These are phyloP conservation scores for Sturnus vulgaris DNA, from an alignment of 2,113 vertebrate genomes.

Conservation along the genomic window DNA sequence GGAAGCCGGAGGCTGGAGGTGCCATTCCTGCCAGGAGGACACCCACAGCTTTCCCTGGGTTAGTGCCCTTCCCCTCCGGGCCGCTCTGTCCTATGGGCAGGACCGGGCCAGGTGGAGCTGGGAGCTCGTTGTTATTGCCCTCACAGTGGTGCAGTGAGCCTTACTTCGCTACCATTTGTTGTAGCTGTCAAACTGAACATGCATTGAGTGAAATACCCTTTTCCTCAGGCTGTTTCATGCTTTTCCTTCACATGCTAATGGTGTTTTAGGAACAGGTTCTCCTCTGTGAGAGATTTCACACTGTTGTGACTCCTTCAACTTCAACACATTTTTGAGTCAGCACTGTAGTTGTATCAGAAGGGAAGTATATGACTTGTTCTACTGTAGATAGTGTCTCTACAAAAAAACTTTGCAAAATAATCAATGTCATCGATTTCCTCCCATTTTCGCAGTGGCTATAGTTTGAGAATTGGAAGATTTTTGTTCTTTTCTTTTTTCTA, in stretches of 20 bases:
- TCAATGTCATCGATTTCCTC: neutral
- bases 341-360: neutral
- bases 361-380: neutral
- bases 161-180: neutral
- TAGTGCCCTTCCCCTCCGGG: accelerated
- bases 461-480: neutral
- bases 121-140: neutral
- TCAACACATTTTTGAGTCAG: neutral
- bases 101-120: accelerated
- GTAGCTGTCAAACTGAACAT: neutral
- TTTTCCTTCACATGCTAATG: neutral
- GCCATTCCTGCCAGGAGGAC: neutral
- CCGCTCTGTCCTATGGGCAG: accelerated
- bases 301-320: neutral
- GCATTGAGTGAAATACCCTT: neutral
- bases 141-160: neutral
- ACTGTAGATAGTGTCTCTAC: neutral
- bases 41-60: accelerated
- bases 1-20: too few species aligned
- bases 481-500: neutral
- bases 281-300: neutral
- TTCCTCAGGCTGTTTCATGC: neutral
- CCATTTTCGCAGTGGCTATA: neutral
- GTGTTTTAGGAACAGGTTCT: neutral
- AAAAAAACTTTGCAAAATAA: neutral